Conservation (phyloP, 2,797 vertebrate genomes). For the Notamacropus eugenii region DNA sequence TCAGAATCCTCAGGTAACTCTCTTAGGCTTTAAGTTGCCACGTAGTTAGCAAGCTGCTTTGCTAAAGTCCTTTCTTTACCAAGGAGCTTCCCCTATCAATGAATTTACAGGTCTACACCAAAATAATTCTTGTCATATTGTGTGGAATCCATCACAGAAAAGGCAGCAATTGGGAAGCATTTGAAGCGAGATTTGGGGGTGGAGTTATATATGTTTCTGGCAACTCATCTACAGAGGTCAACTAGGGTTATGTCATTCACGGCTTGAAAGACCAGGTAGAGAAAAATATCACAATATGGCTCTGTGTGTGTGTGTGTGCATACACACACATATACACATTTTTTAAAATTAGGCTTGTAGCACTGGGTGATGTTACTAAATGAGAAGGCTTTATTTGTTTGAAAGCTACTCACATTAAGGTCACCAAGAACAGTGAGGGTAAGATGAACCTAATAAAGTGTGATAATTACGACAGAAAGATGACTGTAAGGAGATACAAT, state of each 20-base stretch:
- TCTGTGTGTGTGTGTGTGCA: background rate
- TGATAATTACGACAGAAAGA: conserved; percentile 47
- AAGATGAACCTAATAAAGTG: conserved; percentile 53
- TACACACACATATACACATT: background rate
- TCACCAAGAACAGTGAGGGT: conserved; percentile 64
- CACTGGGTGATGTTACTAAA: conserved; percentile 41
- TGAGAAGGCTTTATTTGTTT: conserved; percentile 59
- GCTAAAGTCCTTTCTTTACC: background rate
- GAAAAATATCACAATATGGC: conserved; percentile 40
- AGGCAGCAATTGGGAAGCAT: background rate
- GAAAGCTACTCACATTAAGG: conserved; percentile 57
- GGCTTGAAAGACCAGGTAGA: conserved; percentile 27
- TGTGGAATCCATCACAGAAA: background rate
- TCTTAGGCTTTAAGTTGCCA: background rate
- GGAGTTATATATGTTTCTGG: background rate
- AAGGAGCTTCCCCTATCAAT: background rate
- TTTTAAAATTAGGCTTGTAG: conserved; percentile 40
- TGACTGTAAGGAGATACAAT: conserved; percentile 40
- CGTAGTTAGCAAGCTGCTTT: background rate
- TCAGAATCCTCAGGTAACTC: background rate
- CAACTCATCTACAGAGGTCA: background rate
- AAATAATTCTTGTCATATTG: background rate
- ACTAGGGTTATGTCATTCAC: background rate
- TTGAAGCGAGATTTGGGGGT: background rate
- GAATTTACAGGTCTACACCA: background rate